Evolutionary conservation across 1,140 invertebrate genomes (phyloP).

Genomic region (Meloidogyne exigua): DNA sequence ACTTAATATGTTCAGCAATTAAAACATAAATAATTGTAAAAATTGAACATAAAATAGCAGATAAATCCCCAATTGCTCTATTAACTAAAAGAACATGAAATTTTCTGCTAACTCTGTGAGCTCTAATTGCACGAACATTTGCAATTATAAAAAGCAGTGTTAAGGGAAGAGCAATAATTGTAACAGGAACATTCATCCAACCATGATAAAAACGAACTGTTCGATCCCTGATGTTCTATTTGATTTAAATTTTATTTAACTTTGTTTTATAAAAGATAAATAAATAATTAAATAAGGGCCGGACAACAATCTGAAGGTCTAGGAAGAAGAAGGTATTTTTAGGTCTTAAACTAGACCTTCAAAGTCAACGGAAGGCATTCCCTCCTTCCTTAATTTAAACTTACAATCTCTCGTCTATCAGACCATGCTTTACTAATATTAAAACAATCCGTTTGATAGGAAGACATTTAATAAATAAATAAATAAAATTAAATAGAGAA

Average conservation of each 20-base stretch:
- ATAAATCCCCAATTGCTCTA: slow-evolving; percentile 47
- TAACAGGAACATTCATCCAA: slow-evolving; percentile 44
- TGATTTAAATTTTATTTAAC: not conserved
- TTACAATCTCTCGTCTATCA: not conserved
- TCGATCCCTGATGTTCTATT: slow-evolving; percentile 7
- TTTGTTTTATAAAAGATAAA: too few species aligned
- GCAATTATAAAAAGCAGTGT: slow-evolving; percentile 45
- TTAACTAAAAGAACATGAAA: slow-evolving; percentile 50
- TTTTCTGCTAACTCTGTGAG: slow-evolving; percentile 46
- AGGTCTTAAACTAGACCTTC: too few species aligned
- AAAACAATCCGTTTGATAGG: not conserved
- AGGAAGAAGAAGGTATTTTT: too few species aligned
- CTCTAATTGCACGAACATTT: slow-evolving; percentile 44
- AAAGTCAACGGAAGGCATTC: too few species aligned
- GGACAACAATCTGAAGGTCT: too few species aligned
- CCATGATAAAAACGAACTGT: slow-evolving; percentile 42
- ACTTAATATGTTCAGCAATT: slow-evolving; percentile 3
- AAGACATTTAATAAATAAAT: not conserved
- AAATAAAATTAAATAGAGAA: not conserved
- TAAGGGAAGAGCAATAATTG: slow-evolving; percentile 38
- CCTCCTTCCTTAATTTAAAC: too few species aligned
- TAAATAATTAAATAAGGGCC: too few species aligned
- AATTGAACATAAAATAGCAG: slow-evolving; percentile 10
- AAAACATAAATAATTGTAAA: slow-evolving; percentile 12
- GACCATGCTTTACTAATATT: not conserved